Evolutionary conservation across 1,140 invertebrate species (phyloP), one percentile per base, ranked within the genome.

Genomic region (Papilio glaucus): DNA sequence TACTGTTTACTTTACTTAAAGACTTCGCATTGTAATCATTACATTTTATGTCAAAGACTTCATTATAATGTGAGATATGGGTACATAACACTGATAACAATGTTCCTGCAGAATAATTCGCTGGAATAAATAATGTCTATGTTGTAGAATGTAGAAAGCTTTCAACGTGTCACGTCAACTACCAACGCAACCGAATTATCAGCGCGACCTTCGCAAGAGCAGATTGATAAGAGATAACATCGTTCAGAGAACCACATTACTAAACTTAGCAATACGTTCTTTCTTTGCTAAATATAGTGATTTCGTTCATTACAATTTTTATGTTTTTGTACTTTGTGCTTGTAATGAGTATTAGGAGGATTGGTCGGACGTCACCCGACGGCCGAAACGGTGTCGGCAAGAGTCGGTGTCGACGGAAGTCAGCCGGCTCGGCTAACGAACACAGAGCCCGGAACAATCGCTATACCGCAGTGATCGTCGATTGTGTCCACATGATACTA

Each of bases 151-250:
- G 68, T 68, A 77, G 73, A 81, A 79, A 81, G 75, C 70, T 76
- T 71, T 73, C 72, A 62, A 74, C 72, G 26, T 67, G 53, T 42
- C 65, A 57, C 45, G 53, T 29, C 26, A 49, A 74, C 73, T 78
- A 76, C 63, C 61, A 29, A 72, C 65, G 73, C 49, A 77, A 72
- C 73, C 45, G 72, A 77, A 76, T 83, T 92, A 92, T 92, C 90
- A 85, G 75, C 37, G 67, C 82, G 88, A 89, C 90, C 89, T 92
- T 92, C 84, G 77, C 84, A 85, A 89, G 89, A 90, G 85, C 85
- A 89, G 83, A 84, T 90, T 91, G 89, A 91, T 92, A 91, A 91
- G 79, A 89, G 90, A 92, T 92, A 92, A 87, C 85, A 77, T 73
- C 74, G 73, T 78, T 69, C 69, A 57, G 18, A 57, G 72, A 69